Evolutionary conservation across 1,140 invertebrate species (phyloP), one percentile per base, ranked within the genome.

Genomic region (Cydia pomonella): DNA sequence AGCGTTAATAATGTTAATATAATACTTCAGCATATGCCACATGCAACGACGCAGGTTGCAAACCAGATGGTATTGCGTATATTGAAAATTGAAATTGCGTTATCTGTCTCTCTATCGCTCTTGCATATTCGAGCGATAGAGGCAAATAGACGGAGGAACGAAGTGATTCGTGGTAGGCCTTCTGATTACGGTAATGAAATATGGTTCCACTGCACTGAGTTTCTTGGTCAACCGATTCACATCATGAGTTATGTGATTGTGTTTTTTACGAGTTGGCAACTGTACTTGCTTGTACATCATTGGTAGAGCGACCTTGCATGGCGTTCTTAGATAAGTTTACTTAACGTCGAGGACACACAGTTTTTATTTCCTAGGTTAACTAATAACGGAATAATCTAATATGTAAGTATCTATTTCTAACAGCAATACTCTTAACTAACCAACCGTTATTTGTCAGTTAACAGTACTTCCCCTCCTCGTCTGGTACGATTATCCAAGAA

Each of bases 171-270:
- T 12, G 13, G 41, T 44, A 44, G 41, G 41, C 33, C 33, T 38
- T 16, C 41, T 44, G 25, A n/a, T 69, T 69, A 69, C 64, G 64
- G 64, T 69, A 69, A 69, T 69, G 64, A 69, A 69, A 18, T 66
- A 29, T 9, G n/a, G 64, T 69, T 69, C 64, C 64, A 21, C 21
- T 69, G 64, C 64, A 41, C 29, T 69, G 27, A 27, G 33, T 69
- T 69, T 69, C 64, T 69, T 21, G 64, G 64, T 69, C 64, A 38
- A 33, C 64, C 29, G 64, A 29, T 29, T 33, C 64, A 69, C 64
- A 69, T 33, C 64, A 69, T 33, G 64, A 69, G 64, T 69, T 69
- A 69, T 69, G 64, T 69, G 64, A 69, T 33, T 38, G 62, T 10
- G 33, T 33, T 69, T 69, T 64, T 41, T 41, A n/a, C 66, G 18